Conservation (phyloP, 2,113 vertebrate species). For the Zingel zingel region DNA sequence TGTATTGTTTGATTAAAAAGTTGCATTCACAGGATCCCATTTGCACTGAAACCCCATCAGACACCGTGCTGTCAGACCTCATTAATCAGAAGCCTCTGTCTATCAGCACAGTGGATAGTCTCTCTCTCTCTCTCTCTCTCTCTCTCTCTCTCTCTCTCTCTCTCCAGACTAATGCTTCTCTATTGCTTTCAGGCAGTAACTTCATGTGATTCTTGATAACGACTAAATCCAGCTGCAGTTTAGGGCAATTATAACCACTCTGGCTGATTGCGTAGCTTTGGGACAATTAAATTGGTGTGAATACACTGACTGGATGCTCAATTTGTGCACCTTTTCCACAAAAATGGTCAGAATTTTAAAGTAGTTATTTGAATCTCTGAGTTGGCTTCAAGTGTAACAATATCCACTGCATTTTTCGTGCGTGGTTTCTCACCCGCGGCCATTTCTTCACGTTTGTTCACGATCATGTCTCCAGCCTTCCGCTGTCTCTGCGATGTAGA, state of each 20-base stretch:
- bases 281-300: neutral
- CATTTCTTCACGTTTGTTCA: neutral
- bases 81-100: constrained; percentile 20
- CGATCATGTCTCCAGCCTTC: neutral
- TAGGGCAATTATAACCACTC: neutral
- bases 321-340: neutral
- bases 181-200: neutral
- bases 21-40: constrained; percentile 34
- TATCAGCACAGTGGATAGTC: constrained; percentile 8
- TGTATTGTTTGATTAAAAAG: constrained; percentile 41
- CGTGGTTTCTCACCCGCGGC: neutral
- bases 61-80: constrained; percentile 27
- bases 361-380: neutral
- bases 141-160: neutral
- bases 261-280: neutral
- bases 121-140: neutral
- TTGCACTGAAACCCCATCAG: constrained; percentile 27
- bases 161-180: neutral
- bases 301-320: neutral
- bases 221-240: constrained; percentile 12
- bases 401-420: neutral
- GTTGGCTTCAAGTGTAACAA: neutral
- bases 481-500: neutral
- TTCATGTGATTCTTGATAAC: constrained; percentile 5
- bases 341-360: neutral